These are phyloP conservation scores for Tympanuchus pallidicinctus DNA, from an alignment of 2,113 vertebrate genomes.

Conservation along the genomic window DNA sequence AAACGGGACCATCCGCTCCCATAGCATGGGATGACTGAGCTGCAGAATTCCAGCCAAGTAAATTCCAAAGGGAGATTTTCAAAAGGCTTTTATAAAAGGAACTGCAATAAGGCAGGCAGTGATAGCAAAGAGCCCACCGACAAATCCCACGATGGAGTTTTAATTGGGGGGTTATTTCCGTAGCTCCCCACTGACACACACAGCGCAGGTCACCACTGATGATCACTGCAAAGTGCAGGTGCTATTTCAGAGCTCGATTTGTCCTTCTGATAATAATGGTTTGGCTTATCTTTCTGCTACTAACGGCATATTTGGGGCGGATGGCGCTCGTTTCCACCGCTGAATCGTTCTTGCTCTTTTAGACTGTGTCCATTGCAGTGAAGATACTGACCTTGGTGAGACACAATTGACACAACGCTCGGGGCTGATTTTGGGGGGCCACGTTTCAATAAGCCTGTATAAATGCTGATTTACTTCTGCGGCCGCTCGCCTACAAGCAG, in stretches of 20 bases:
- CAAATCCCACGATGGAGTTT: background rate
- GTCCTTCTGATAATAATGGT: constrained; percentile 22
- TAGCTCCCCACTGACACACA: background rate
- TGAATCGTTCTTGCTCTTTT: background rate
- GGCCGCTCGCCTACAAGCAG: constrained; percentile 13
- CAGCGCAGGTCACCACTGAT: background rate
- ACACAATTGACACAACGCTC: constrained; percentile 41
- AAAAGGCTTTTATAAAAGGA: accelerated
- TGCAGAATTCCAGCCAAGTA: background rate
- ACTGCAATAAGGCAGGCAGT: background rate
- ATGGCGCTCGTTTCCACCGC: background rate
- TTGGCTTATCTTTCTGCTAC: background rate
- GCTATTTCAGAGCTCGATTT: background rate
- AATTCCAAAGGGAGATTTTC: background rate
- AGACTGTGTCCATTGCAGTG: background rate
- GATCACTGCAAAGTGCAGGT: background rate
- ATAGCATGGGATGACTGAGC: background rate
- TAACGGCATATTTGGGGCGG: background rate
- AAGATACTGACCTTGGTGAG: constrained; percentile 15
- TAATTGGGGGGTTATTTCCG: background rate
- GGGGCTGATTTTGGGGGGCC: background rate
- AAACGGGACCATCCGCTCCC: accelerated
- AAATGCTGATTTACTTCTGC: constrained; percentile 39
- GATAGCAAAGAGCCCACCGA: background rate
- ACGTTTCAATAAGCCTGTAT: constrained; percentile 9